Evolutionary conservation across 2,888 invertebrate species (phyloP).

Genomic region (Spisula subtruncata): DNA sequence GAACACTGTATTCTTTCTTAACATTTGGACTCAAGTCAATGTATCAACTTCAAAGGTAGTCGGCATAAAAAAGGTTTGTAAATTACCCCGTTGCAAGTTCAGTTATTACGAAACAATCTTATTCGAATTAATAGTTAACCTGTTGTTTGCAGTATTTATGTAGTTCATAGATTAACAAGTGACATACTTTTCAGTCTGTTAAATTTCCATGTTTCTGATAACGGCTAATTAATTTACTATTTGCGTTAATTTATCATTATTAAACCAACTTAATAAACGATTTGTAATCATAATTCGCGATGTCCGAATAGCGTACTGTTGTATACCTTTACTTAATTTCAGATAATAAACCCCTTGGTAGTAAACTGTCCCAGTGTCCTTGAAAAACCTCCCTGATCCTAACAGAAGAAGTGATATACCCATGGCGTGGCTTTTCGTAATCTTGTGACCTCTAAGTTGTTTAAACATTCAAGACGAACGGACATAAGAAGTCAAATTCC

Average conservation of each 20-base stretch:
- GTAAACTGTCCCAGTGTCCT: neutral
- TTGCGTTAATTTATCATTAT: neutral
- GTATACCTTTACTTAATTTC: neutral
- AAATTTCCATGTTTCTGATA: neutral
- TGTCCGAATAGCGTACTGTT: neutral
- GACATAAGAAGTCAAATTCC: no score
- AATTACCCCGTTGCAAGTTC: constrained; percentile 5
- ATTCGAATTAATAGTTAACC: constrained; percentile 22
- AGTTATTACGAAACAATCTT: constrained; percentile 23
- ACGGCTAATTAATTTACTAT: neutral
- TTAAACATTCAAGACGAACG: no score
- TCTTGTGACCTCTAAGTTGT: neutral
- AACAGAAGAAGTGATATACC: neutral
- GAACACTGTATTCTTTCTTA: neutral
- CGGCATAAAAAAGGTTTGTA: neutral
- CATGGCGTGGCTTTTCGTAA: neutral
- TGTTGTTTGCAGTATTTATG: neutral
- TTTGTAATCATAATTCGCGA: constrained; percentile 24
- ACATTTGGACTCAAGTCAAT: neutral
- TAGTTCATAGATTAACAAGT: neutral
- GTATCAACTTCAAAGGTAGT: neutral
- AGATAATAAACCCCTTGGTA: neutral
- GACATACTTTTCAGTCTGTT: constrained; percentile 5
- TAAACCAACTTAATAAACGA: neutral
- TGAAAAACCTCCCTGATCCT: neutral